Base-by-base conservation (phyloP, 2,888 invertebrate genomes). In the Drosophila atripex region DNA sequence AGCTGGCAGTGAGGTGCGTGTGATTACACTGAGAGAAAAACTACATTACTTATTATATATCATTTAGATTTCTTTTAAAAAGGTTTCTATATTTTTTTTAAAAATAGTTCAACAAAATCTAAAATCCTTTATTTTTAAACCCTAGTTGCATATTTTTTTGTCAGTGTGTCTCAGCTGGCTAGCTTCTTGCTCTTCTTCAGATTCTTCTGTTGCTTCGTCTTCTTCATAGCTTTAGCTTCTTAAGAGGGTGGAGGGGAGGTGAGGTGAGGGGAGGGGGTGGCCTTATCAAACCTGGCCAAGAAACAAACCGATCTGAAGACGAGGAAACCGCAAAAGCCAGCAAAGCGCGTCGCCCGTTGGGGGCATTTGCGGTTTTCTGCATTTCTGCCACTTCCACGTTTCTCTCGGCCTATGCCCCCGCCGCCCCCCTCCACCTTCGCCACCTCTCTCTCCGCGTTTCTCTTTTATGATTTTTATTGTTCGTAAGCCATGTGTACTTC, bases 381-480 rank as follows among this genome's bases (percentile, higher is more conserved):
- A 53, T 71, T 70, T 53, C 53, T 64, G 73, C 64, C 53, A 54
- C 38, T 69, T 71, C 30, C 70, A 68, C 46, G 70, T 51, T 50
- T 54, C 43, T 43, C 49, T 16, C 39, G 57, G 57, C 59, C 59
- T 38, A 25, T 39, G 23, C 41, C 41, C 9, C n/a, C 41, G 1
- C 12, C 16, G n/a, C 6, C 55, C 14, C 2, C 4, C 0, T 6
- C 12, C 23, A 12, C 16, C 12, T 0, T 4, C 16, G 7, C 4
- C 43, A 0, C 6, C 18, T 9, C 21, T 6, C 43, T 9, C 25
- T 43, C 28, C 55, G 23, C 68, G 68, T 64, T 38, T 53, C 55
- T 68, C 55, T 66, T 64, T 54, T 64, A 64, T 64, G 68, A 68
- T 68, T 64, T 68, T 53, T 54, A 64, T 54, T 64, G 68, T 68